Percentiles rank a stretch among this genome's conserved stretches.
phyloP scores from a whole-genome alignment of 2,113 vertebrate genomes.

The Ellobius talpinus region DNA sequence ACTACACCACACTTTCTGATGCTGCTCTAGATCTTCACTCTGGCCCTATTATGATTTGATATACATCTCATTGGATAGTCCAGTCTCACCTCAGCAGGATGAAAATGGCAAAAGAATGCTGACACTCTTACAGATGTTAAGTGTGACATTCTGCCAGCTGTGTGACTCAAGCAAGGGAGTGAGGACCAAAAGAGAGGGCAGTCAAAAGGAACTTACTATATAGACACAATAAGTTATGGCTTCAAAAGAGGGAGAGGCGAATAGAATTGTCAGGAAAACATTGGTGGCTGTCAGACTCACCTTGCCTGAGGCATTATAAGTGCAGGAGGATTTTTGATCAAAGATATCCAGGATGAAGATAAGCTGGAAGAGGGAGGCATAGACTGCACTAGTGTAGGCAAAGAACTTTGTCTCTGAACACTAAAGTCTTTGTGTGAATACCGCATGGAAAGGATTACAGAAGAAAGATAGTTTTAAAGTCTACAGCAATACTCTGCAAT shows the following conservation, averaged over 20 bases:
- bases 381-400: background rate
- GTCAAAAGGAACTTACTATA: slow-evolving; percentile 33
- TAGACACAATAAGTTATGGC: background rate
- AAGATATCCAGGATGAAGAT: slow-evolving; percentile 32
- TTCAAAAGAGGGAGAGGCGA: slow-evolving; percentile 39
- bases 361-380: slow-evolving; percentile 10
- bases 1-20: background rate
- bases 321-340: slow-evolving; percentile 51
- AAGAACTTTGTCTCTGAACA: slow-evolving; percentile 51
- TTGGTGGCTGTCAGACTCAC: slow-evolving; percentile 12
- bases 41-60: background rate
- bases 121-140: background rate
- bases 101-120: background rate
- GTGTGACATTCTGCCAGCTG: background rate
- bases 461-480: background rate
- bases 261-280: slow-evolving; percentile 52
- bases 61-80: background rate
- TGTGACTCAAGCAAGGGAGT: background rate
- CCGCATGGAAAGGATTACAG: slow-evolving; percentile 37
- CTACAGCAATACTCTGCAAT: slow-evolving; percentile 34
- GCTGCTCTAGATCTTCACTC: background rate
- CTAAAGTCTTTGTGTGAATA: slow-evolving; percentile 55
- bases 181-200: background rate
- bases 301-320: slow-evolving; percentile 47
- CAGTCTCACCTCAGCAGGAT: background rate